Conservation (phyloP, 2,888 invertebrate genomes). For the Cryptocheilus praepositus region DNA sequence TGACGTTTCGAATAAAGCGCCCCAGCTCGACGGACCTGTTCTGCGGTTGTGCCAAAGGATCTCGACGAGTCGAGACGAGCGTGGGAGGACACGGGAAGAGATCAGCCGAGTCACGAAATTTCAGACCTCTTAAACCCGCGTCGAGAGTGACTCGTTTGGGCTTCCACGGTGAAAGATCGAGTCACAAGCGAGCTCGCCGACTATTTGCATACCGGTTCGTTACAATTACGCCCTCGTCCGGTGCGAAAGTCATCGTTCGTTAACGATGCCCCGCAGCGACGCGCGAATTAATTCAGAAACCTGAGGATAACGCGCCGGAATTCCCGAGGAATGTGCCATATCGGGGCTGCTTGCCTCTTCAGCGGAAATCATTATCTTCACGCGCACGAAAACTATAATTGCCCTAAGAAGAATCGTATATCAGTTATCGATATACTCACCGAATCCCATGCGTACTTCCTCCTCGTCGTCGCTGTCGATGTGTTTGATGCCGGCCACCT, state of each 20-base stretch:
- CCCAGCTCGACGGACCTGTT: conserved; percentile 39
- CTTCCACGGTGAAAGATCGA: conserved; percentile 44
- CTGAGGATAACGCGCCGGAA: not conserved
- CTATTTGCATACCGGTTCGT: conserved; percentile 59
- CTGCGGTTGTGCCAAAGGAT: conserved; percentile 42
- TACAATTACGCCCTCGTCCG: conserved; percentile 51
- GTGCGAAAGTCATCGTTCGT: conserved; percentile 37
- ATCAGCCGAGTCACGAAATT: conserved; percentile 48
- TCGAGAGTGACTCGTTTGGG: conserved; percentile 50
- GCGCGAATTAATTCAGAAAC: not conserved
- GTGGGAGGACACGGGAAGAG: conserved; percentile 54
- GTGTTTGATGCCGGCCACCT: conserved; percentile 83
- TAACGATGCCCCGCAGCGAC: conserved; percentile 33
- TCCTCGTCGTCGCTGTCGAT: conserved; percentile 85
- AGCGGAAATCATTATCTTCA: no score
- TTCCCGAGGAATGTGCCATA: not conserved
- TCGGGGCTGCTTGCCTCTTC: no score
- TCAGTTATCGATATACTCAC: no score
- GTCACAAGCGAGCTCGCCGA: conserved; percentile 51
- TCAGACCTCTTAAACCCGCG: conserved; percentile 19
- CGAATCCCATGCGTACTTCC: conserved; percentile 75
- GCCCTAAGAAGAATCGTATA: no score
- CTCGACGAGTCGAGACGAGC: conserved; percentile 28
- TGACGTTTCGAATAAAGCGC: conserved; percentile 37
- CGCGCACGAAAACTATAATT: no score